Base-by-base conservation (phyloP, 1,140 invertebrate species). In the Mycetomoellerius zeteki region DNA sequence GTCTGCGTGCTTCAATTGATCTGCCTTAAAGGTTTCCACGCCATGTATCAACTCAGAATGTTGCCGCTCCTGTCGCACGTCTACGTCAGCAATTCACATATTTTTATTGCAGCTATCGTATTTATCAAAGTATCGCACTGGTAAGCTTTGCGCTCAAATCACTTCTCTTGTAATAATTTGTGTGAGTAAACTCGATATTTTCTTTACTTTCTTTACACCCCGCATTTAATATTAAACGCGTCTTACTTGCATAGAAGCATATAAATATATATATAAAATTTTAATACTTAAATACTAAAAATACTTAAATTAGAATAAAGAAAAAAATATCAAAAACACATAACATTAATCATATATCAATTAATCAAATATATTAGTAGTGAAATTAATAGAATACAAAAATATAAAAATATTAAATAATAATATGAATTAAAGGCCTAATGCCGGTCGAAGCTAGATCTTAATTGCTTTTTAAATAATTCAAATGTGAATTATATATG, bases 51-150 rank as follows among this genome's bases (percentile, higher is more conserved):
- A 96, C 85, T 97, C 97, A 90, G 96, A 96, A 94, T 97, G 97
- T 90, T 96, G 97, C 91, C 96, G 96, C 94, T 98, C 97, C 94
- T 97, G 96, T 93, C 96, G 96, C 88, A 98, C 96, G 96, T 98
- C 97, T 98, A 96, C 88, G 86, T 89, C 54, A 84, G 54, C 56
- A 62, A 85, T 64, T 81, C 56, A 90, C 27, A 86, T 69, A 87
- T 82, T 81, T 81, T 84, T 84, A 84, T 75, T 73, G 77, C 62
- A 69, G 21, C 21, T 16, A 30, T 69, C n/a, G 14, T 71, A 69
- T 81, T 54, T 81, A 81, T 56, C 12, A 16, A 5, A 50, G 4
- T 21, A 24, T 24, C 27, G 14, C 27, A 43, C 16, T 21, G n/a
- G 52, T 33, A 7, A 76, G 14, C 33, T 76, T 76, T 10, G 37